phyloP scores from a whole-genome alignment of 2,113 vertebrate genomes.

The Lathamus discolor region DNA sequence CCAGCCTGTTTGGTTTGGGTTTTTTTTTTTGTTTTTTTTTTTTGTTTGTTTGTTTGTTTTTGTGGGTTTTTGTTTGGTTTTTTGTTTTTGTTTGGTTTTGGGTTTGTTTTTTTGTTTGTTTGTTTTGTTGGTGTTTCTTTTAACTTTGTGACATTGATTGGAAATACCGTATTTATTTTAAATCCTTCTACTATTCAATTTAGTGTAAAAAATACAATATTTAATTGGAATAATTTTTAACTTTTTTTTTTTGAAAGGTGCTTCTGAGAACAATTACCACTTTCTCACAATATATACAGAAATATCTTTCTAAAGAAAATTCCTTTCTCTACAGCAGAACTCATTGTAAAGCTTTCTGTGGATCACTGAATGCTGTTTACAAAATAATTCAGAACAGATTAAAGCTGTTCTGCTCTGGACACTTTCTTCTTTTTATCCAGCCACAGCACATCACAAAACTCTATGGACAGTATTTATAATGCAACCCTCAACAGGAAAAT shows the following conservation, averaged over 20 bases:
- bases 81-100: neutral
- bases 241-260: neutral
- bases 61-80: neutral
- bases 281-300: neutral
- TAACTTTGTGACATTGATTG: neutral
- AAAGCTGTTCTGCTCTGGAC: neutral
- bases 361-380: neutral
- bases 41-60: too few species aligned
- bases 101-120: too few species aligned
- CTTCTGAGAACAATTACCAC: neutral
- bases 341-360: neutral
- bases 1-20: neutral
- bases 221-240: neutral
- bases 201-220: neutral
- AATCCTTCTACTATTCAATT: neutral
- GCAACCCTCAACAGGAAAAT: neutral
- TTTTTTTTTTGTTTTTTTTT: too few species aligned
- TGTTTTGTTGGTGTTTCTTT: neutral
- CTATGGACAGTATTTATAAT: neutral
- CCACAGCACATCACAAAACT: neutral
- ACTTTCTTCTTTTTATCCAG: neutral
- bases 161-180: neutral
- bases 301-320: neutral
- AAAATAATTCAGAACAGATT: neutral
- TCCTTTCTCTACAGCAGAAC: neutral